These are phyloP conservation scores for Clarias batrachus DNA, from an alignment of 2,113 vertebrate species.

Conservation along the genomic window DNA sequence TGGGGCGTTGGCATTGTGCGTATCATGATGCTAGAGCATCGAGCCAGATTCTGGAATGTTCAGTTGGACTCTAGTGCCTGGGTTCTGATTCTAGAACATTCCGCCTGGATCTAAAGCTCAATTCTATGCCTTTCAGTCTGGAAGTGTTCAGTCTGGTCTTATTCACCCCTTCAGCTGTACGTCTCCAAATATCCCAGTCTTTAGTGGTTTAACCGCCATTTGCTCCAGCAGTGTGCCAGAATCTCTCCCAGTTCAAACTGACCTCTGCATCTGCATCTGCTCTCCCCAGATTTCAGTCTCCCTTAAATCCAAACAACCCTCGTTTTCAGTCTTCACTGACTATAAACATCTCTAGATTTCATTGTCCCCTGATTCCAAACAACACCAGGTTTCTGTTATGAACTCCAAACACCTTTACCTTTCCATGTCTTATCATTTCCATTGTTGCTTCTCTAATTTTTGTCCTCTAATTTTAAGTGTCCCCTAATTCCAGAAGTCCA, in stretches of 20 bases:
- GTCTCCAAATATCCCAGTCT: background rate
- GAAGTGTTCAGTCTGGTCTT: background rate
- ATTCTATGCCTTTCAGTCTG: background rate
- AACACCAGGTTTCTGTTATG: too few species aligned
- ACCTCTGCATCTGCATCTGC: background rate
- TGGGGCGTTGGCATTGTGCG: too few species aligned
- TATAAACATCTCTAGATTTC: rapidly evolving
- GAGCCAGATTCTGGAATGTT: background rate
- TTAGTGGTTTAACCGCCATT: background rate
- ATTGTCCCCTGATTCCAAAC: too few species aligned
- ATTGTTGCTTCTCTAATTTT: too few species aligned
- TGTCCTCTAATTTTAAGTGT: too few species aligned
- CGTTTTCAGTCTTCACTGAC: background rate
- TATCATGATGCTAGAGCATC: background rate
- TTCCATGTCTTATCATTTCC: too few species aligned
- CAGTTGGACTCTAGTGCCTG: background rate
- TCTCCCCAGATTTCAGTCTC: background rate
- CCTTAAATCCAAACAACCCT: background rate
- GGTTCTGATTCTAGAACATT: background rate
- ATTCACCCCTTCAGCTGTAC: background rate
- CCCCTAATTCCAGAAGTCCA: too few species aligned
- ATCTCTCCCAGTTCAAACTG: background rate
- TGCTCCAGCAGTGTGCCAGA: background rate
- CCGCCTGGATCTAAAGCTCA: background rate
- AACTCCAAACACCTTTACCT: too few species aligned